phyloP scores from a whole-genome alignment of 2,113 vertebrate genomes.

The Morphnarchus princeps region DNA sequence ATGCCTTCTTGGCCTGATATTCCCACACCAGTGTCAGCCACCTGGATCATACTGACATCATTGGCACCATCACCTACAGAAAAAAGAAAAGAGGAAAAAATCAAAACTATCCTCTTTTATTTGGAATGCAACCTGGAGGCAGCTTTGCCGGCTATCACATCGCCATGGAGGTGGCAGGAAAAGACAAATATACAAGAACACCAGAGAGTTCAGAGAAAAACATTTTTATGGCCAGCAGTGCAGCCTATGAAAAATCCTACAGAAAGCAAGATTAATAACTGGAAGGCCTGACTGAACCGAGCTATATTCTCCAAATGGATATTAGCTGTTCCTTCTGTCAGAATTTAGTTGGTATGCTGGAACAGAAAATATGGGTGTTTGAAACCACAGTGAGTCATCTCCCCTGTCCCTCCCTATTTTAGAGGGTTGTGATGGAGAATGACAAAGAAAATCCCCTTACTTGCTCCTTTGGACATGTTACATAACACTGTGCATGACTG shows the following conservation, averaged over 20 bases:
- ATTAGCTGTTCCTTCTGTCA: not conserved
- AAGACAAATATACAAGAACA: not conserved
- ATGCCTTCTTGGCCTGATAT: slow-evolving; percentile 87
- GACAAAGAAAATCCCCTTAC: not conserved
- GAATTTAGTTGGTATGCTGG: not conserved
- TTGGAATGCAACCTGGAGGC: not conserved
- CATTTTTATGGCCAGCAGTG: not conserved
- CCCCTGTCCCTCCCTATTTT: not conserved
- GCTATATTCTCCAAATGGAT: not conserved
- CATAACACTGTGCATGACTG: not conserved
- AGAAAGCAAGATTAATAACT: not conserved
- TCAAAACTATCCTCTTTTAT: not conserved
- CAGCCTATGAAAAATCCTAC: not conserved
- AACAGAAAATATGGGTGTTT: not conserved
- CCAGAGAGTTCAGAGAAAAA: not conserved
- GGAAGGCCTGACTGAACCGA: not conserved
- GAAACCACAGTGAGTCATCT: not conserved
- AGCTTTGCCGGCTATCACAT: not conserved
- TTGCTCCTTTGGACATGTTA: not conserved
- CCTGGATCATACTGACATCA: slow-evolving; percentile 88
- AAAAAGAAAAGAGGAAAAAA: not conserved
- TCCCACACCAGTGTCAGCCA: slow-evolving; percentile 82
- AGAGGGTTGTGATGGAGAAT: not conserved
- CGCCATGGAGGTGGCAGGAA: not conserved
- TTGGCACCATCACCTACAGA: slow-evolving; percentile 85